Evolutionary conservation across 2,888 invertebrate species (phyloP).

Genomic region (Hymenopus coronatus): DNA sequence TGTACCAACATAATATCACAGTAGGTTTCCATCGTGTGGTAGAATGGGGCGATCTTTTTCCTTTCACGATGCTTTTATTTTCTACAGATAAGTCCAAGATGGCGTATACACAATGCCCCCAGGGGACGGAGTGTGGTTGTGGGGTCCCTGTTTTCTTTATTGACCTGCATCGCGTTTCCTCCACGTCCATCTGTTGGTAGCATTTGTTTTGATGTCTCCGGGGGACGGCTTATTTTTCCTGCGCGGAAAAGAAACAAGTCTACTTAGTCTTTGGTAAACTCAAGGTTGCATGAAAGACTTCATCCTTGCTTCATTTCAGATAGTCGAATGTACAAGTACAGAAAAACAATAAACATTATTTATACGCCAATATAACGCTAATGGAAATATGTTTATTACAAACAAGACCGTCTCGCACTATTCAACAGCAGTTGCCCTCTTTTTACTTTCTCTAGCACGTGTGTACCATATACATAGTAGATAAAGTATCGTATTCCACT

Average conservation of each 20-base stretch:
- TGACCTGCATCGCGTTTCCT: not conserved
- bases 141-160: not conserved
- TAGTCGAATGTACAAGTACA: no score
- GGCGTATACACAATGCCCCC: not conserved
- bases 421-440: no score
- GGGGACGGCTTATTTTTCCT: not conserved
- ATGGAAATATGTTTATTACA: no score
- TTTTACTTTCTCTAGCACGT: no score
- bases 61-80: not conserved
- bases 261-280: not conserved
- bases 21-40: not conserved
- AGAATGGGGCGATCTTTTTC: not conserved
- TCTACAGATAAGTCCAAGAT: not conserved
- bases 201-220: not conserved
- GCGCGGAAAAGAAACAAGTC: not conserved
- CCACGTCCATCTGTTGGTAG: not conserved
- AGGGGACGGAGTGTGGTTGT: not conserved
- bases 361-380: no score
- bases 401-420: no score
- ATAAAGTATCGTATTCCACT: no score
- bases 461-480: no score
- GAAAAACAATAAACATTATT: no score
- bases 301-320: no score
- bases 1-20: not conserved
- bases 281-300: no score